phyloP scores from a whole-genome alignment of 2,888 invertebrate genomes.

The Dascillus cervinus region DNA sequence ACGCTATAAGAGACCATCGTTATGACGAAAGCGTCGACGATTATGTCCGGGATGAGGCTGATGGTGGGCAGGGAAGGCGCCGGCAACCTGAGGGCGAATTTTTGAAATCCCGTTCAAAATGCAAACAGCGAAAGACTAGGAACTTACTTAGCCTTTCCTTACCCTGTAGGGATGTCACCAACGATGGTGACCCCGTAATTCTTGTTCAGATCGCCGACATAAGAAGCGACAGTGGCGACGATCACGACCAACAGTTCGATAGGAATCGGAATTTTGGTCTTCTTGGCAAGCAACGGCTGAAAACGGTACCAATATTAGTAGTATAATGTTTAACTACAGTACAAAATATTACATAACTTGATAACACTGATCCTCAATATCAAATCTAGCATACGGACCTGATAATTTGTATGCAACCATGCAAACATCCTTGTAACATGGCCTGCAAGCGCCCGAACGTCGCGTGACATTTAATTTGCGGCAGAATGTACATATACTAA shows the following conservation, averaged over 20 bases:
- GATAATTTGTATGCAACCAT: no score
- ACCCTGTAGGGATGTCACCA: constrained; percentile 79
- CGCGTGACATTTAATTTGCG: no score
- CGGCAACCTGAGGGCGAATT: constrained; percentile 69
- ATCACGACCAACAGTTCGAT: constrained; percentile 75
- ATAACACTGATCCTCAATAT: no score
- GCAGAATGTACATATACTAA: background rate
- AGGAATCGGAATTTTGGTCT: constrained; percentile 68
- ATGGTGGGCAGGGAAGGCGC: constrained; percentile 54
- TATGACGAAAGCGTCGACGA: constrained; percentile 60
- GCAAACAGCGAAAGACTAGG: no score
- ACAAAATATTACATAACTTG: no score
- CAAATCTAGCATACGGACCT: no score
- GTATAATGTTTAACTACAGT: no score
- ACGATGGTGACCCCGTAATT: constrained; percentile 59
- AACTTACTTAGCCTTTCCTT: constrained; percentile 29
- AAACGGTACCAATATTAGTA: constrained; percentile 24
- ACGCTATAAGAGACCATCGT: constrained; percentile 73
- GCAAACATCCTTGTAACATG: no score
- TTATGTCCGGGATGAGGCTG: constrained; percentile 50
- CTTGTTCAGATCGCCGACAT: constrained; percentile 50
- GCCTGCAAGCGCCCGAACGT: no score
- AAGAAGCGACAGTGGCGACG: constrained; percentile 62
- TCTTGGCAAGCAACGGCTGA: constrained; percentile 59
- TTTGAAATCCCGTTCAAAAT: no score